Evolutionary conservation across 2,888 invertebrate genomes (phyloP), one percentile per base, ranked within the genome.

Genomic region (Cheilosia grossa): DNA sequence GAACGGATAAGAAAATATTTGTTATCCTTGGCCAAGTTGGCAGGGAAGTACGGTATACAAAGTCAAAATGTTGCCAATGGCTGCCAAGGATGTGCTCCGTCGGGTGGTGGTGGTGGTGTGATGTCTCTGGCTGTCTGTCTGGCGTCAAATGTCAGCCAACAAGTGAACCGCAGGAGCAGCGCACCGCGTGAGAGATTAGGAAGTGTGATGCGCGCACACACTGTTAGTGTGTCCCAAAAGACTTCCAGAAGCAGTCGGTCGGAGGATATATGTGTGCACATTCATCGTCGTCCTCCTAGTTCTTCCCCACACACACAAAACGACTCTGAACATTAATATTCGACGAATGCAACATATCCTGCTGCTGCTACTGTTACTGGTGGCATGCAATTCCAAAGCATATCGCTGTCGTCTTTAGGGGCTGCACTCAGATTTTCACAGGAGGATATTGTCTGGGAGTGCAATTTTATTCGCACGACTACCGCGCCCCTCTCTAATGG

Each of bases 11-110:
- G 37, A 64, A 40, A 72, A 61, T 77, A 37, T 82, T 77, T 72
- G 70, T 54, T 77, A 72, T 77, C 70, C 82, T 82, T 72, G 72
- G 47, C 59, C 66, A 72, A 82, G 59, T 82, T 72, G 70, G 70
- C 75, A 69, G 40, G 63, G 61, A 58, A 44, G 10, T 24, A n/a
- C 27, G 40, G 9, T 24, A 44, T n/a, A 58, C 59, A 66, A 66
- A 80, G 61, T 80, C 80, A 67, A 67, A 64, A 40, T 70, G 40
- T 59, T 58, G 59, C 40, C 64, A 51, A 51, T 51, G 59, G n/a
- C 53, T 61, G 53, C 63, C 66, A 75, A 75, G 58, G 42, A 49
- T 74, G 4, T 24, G 19, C 58, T 24, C 42, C 30, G 69, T 10
- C 21, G 58, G 69, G n/a, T 54, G 33, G 21, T 21, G 21, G 19